phyloP scores from a whole-genome alignment of 2,113 vertebrate genomes.

The Dendropsophus ebraccatus region DNA sequence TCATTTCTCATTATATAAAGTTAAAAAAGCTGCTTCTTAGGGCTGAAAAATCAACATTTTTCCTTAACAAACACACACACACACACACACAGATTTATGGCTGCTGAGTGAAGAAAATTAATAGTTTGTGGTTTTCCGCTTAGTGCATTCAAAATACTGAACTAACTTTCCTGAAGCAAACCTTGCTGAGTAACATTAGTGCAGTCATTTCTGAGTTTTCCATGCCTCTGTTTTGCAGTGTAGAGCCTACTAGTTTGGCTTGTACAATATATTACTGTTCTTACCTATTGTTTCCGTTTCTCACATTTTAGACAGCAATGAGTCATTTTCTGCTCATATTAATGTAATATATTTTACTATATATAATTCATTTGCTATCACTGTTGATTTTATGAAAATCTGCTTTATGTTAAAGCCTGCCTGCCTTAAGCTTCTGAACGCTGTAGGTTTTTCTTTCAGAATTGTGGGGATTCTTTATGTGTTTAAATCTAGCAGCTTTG shows the following conservation, averaged over 20 bases:
- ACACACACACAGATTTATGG: slow-evolving; percentile 62
- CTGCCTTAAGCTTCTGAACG: background rate
- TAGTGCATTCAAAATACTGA: slow-evolving; percentile 63
- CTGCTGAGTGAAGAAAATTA: slow-evolving; percentile 58
- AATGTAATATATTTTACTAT: slow-evolving; percentile 50
- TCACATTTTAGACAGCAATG: slow-evolving; percentile 19
- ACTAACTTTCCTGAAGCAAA: slow-evolving; percentile 57
- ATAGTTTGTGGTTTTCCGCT: slow-evolving; percentile 64
- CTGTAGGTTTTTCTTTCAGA: slow-evolving; percentile 10
- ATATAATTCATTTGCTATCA: slow-evolving; percentile 29
- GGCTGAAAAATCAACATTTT: slow-evolving; percentile 62
- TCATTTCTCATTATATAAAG: slow-evolving; percentile 63
- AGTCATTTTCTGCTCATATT: slow-evolving; percentile 35
- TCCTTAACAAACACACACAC: slow-evolving; percentile 45
- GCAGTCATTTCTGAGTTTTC: slow-evolving; percentile 57
- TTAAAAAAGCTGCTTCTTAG: slow-evolving; percentile 31
- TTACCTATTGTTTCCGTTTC: slow-evolving; percentile 47
- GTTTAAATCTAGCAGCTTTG: background rate
- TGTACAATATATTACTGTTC: slow-evolving; percentile 31
- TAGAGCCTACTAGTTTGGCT: background rate
- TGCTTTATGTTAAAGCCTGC: slow-evolving; percentile 4
- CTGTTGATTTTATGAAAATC: slow-evolving; percentile 21
- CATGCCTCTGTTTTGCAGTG: slow-evolving; percentile 52
- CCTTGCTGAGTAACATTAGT: slow-evolving; percentile 62
- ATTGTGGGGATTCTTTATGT: slow-evolving; percentile 11